Base-by-base conservation (phyloP, 2,888 invertebrate genomes). In the Rotaria socialis region DNA sequence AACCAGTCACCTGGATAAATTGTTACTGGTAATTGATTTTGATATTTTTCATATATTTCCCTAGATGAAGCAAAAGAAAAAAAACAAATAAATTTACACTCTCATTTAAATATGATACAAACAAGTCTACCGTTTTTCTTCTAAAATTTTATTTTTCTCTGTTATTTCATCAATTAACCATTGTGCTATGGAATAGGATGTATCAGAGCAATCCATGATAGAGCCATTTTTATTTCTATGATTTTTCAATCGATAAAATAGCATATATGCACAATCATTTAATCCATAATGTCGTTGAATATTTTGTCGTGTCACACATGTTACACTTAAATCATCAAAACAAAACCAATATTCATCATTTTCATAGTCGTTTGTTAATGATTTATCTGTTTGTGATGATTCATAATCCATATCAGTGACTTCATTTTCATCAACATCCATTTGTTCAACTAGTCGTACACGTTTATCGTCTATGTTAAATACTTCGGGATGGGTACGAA, bases 191-290 rank as follows among this genome's bases (percentile, higher is more conserved):
- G 24, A 84, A 67, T 67, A 67, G 10, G 5, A 3, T 6, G 67
- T 67, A 67, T 67, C 19, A 6, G 67, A 67, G 24, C 35, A 67
- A 35, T 67, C 67, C 67, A 67, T 67, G 0, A 3, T 35, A 35
- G 67, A 67, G 24, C 35, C 47, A 80, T 80, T 80, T 24, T 10
- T 75, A 3, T 75, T 41, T 43, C 47, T 22, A 19, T 43, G 19
- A 47, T 88, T 87, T 88, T 87, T 89, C 85, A 88, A 89, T 85
- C 91, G 88, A 87, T 91, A 91, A 88, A 91, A 91, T 88, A 91
- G 87, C 91, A 91, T 91, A 88, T 91, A 91, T 35, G 91, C 91
- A 89, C 91, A 91, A 87, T 91, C 90, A 87, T 89, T 90, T 22
- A 91, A 91, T 60, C 89, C 88, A 87, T 89, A 91, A 87, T 90